phyloP scores from a whole-genome alignment of 2,888 invertebrate species.

The Emmelina monodactyla region DNA sequence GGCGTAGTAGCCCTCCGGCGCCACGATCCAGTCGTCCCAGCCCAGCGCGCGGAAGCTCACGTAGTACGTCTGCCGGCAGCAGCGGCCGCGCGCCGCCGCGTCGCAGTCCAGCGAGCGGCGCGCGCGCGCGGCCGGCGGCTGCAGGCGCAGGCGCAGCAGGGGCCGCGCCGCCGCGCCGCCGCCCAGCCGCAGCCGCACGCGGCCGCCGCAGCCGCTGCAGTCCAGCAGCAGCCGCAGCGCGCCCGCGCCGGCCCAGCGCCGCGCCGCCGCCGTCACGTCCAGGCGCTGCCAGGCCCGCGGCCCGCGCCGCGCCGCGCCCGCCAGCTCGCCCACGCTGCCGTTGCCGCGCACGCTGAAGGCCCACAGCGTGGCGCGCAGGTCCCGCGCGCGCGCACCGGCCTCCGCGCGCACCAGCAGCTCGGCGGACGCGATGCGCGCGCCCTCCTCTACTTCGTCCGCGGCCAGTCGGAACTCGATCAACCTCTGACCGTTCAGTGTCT shows the following conservation, averaged over 20 bases:
- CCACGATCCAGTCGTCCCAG: conserved; percentile 96
- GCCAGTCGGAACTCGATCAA: conserved; percentile 85
- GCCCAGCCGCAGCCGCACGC: conserved; percentile 73
- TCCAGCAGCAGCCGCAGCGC: conserved; percentile 81
- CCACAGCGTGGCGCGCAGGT: conserved; percentile 71
- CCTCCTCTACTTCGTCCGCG: conserved; percentile 60
- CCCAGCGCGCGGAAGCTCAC: conserved; percentile 90
- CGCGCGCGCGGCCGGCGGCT: conserved; percentile 74
- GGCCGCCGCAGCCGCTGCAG: conserved; percentile 81
- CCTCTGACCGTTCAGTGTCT: conserved; percentile 83
- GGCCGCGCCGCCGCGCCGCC: conserved; percentile 74
- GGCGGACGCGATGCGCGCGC: conserved; percentile 78
- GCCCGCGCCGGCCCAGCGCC: conserved; percentile 69
- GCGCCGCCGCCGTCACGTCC: conserved; percentile 81
- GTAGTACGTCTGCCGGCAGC: conserved; percentile 91
- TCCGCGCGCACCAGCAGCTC: conserved; percentile 75
- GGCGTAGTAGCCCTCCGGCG: conserved; percentile 89
- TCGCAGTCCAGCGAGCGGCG: conserved; percentile 86
- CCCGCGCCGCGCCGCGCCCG: conserved; percentile 62
- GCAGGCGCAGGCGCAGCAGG: conserved; percentile 82
- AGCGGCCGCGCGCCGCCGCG: conserved; percentile 59
- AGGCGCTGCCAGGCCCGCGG: conserved; percentile 87
- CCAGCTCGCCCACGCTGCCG: conserved; percentile 61
- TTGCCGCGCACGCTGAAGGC: conserved; percentile 75
- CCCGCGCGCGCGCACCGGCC: conserved; percentile 31